These are phyloP conservation scores for Myrmecobius fasciatus DNA, from an alignment of 2,113 vertebrate genomes.

Conservation along the genomic window DNA sequence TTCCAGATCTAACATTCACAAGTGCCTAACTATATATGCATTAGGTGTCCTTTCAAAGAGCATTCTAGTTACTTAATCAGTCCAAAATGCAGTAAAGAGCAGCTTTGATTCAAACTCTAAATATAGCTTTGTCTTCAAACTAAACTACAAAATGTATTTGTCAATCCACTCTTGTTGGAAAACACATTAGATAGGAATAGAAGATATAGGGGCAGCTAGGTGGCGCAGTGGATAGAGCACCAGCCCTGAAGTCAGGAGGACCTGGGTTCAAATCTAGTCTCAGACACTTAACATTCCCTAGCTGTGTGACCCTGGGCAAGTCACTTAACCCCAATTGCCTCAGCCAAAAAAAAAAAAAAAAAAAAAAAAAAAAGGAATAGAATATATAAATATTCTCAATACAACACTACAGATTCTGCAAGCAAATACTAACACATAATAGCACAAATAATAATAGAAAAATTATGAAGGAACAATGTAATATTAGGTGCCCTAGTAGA, in stretches of 20 bases:
- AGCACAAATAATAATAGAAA: not conserved
- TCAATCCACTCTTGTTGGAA: not conserved
- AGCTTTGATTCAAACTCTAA: not conserved
- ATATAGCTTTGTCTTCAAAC: not conserved
- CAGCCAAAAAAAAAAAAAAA: too few relatives aligned
- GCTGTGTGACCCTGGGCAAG: too few relatives aligned
- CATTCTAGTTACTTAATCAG: not conserved
- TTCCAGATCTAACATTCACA: not conserved
- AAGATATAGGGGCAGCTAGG: too few relatives aligned
- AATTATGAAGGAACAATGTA: not conserved
- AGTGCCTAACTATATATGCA: not conserved
- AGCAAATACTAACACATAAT: not conserved
- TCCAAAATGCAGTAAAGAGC: not conserved
- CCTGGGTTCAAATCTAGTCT: too few relatives aligned
- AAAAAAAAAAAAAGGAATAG: too few relatives aligned
- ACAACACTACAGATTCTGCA: not conserved
- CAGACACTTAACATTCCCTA: too few relatives aligned
- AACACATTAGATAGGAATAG: not conserved
- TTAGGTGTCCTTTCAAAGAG: not conserved
- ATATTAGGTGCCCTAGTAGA: not conserved
- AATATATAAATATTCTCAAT: not conserved
- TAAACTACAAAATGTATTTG: not conserved
- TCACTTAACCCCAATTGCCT: too few relatives aligned
- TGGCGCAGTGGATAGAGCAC: too few relatives aligned
- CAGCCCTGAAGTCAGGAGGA: too few relatives aligned